Evolutionary conservation across 2,113 vertebrate genomes (phyloP), one percentile per base, ranked within the genome.

Genomic region (Collichthys lucidus): DNA sequence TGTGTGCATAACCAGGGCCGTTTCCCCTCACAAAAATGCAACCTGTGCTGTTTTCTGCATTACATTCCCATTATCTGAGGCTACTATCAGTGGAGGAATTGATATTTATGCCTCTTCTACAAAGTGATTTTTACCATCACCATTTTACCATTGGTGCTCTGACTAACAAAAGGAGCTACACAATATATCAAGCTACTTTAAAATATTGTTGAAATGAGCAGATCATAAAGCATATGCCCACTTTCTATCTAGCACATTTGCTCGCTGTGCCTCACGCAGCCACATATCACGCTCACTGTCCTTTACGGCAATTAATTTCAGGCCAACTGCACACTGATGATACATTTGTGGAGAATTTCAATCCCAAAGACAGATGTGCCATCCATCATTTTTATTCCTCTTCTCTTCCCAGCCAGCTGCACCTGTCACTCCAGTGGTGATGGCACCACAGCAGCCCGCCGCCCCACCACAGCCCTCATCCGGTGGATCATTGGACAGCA

Each of bases 401-500:
- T 46, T 78, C 31, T 46, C n/a, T n/a, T n/a, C 19, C 16, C 82
- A 93, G 92, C 92, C 92, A 52, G 77, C 85, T 63, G 84, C 86
- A 14, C 89, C 94, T 4, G 87, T 92, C 83, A 89, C 40, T 66
- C 92, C 94, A 1, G 90, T 90, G 61, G 80, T 91, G 26, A 70
- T 91, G 0, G 66, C 88, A 4, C 72, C 90, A 11, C 93, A 85
- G 74, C 94, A 94, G 22, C 80, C 91, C 26, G 17, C 82, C 10
- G 19, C 90, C 2, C 88, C 92, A 5, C 81, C 94, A 2, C 94
- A 84, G 76, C 44, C 91, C 62, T 14, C 85, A 11, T 26, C 86
- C 5, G 92, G 95, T 0, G 95, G 96, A 80, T 97, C 96, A 17
- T 81, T 98, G 84, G 97, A 98, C 92, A 97, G 96, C 75, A 98